phyloP scores from a whole-genome alignment of 2,888 invertebrate species.

The Andrena camellia region DNA sequence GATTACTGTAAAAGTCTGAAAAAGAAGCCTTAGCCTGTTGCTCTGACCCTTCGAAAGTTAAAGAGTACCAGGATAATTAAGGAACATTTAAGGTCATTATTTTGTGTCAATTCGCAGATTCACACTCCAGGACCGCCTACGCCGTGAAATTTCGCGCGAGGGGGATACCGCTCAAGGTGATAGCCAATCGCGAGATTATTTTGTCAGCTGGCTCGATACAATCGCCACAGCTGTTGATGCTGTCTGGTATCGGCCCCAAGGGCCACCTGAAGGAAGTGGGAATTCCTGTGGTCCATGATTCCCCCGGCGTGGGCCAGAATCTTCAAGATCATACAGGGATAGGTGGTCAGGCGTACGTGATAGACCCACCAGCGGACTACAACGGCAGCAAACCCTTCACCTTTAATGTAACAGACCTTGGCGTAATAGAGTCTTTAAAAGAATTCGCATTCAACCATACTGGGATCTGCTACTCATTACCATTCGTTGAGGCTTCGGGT shows the following conservation, averaged over 20 bases:
- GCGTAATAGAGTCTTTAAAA: neutral
- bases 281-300: conserved; percentile 88
- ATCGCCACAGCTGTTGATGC: conserved; percentile 94
- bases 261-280: conserved; percentile 88
- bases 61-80: too few species aligned
- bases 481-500: neutral
- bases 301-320: conserved; percentile 92
- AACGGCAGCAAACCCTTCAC: neutral
- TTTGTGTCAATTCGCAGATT: conserved; percentile 22
- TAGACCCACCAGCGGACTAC: conserved; percentile 85
- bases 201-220: conserved; percentile 94
- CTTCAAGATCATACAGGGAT: conserved; percentile 94
- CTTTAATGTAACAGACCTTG: neutral
- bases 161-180: conserved; percentile 85
- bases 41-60: too few species aligned
- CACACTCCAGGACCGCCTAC: conserved; percentile 87
- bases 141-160: conserved; percentile 89
- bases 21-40: too few species aligned
- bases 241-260: conserved; percentile 92
- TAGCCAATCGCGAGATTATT: conserved; percentile 90
- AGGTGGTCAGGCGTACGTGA: conserved; percentile 90
- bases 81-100: too few species aligned
- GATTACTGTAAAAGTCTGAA: too few species aligned
- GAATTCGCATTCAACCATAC: conserved; percentile 12
- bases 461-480: conserved; percentile 9